Conservation (phyloP, 1,140 invertebrate species). For the Drosophila persimilis region DNA sequence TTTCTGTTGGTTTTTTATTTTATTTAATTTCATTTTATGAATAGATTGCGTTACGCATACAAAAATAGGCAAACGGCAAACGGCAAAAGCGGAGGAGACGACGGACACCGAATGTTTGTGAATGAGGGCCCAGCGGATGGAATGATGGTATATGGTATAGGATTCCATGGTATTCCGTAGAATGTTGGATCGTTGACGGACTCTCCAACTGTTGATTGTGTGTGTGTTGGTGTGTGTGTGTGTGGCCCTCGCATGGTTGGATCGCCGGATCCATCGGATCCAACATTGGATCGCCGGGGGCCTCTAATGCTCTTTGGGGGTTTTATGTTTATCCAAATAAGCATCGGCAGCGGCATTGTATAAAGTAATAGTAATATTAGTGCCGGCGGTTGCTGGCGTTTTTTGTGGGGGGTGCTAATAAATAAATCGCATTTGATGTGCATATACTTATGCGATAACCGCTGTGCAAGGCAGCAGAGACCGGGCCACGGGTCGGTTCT, state of each 20-base stretch:
- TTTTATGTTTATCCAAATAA: conserved; percentile 77
- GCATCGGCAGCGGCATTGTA: conserved; percentile 64
- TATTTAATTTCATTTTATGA: conserved; percentile 81
- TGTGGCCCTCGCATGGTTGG: conserved; percentile 45
- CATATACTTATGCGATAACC: conserved; percentile 45
- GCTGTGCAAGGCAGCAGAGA: conserved; percentile 45
- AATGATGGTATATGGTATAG: conserved; percentile 20
- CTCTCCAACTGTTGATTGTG: conserved; percentile 39
- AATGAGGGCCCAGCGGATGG: conserved; percentile 58
- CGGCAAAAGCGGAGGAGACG: too few species aligned
- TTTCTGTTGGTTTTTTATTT: conserved; percentile 51
- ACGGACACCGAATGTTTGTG: conserved; percentile 43
- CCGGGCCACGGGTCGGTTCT: background rate
- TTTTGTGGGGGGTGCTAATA: conserved; percentile 72
- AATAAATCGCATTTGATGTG: conserved; percentile 72
- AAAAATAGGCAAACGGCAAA: conserved; percentile 56
- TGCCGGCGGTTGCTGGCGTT: conserved; percentile 1
- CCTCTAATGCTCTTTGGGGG: conserved; percentile 50
- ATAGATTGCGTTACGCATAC: conserved; percentile 81
- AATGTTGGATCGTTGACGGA: conserved; percentile 43
- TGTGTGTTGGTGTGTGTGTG: conserved; percentile 24
- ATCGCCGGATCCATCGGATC: conserved; percentile 1
- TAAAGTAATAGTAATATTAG: conserved; percentile 52
- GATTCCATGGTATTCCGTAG: conserved; percentile 30
- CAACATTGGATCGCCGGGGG: background rate